Evolutionary conservation across 2,888 invertebrate genomes (phyloP), one percentile per base, ranked within the genome.

Genomic region (Exephanes ischioxanthus): DNA sequence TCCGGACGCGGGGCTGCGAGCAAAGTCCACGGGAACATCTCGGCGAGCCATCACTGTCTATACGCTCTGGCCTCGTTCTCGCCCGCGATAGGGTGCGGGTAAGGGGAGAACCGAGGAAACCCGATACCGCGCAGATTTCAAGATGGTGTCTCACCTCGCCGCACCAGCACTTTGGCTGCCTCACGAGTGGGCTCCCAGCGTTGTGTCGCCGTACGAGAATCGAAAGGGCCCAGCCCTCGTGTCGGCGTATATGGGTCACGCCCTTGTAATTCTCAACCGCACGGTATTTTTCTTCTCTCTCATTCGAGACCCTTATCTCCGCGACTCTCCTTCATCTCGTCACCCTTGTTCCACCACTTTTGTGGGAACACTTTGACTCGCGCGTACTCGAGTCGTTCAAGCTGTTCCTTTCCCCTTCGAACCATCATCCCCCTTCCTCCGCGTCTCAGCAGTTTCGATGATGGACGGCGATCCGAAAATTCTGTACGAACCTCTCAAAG

Each of bases 71-170:
- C 73, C 78, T 78, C 73, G 73, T 78, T 85, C 68, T 48, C 73
- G 70, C 70, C 30, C 53, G 55, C 68, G 26, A 22, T 5, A 26
- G 61, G 63, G 77, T 37, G 61, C 75, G 16, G n/a, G 66, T 48
- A 66, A 76, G 16, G 5, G 61, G 58, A 58, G 66, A 55, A 37
- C 45, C 48, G 53, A 79, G 70, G 78, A 79, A 85, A 82, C 66
- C 75, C 75, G 85, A 85, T 78, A 85, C 82, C 61, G 73, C 55
- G 82, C 75, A 82, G 85, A 85, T 85, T 85, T 85, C 85, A 79
- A 85, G 85, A 85, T 85, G 82, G 82, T 82, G 82, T 63, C 85
- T 80, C 80, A 75, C 75, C 70, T 80, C 80, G 78, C 78, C 77
- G 45, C 81, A 48, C 78, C 68, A 72, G 61, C 85, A 82, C 81